phyloP scores from a whole-genome alignment of 1,140 invertebrate species.

The Potamilus streckersoni region DNA sequence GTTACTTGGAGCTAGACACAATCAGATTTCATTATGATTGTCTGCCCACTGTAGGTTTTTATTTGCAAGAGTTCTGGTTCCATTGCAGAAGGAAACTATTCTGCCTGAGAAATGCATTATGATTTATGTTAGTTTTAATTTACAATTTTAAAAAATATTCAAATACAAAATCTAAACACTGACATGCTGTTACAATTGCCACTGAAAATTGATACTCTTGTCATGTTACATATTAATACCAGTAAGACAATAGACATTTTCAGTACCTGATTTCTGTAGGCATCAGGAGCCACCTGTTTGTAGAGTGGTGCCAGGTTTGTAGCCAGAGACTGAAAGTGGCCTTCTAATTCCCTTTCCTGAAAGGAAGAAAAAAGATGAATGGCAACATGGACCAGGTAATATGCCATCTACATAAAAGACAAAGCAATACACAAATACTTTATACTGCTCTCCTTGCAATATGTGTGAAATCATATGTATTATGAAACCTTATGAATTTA shows the following conservation, averaged over 20 bases:
- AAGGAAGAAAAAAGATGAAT: slow-evolving; percentile 16
- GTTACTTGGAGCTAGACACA: no score
- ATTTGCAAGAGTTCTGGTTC: no score
- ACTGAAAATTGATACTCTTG: no score
- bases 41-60: no score
- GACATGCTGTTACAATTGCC: no score
- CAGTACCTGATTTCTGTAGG: slow-evolving; percentile 88
- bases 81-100: no score
- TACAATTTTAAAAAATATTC: no score
- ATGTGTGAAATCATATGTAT: neutral
- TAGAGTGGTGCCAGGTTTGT: slow-evolving; percentile 88
- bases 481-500: neutral
- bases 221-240: no score
- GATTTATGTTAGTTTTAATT: no score
- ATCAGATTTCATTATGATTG: no score
- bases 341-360: slow-evolving; percentile 88
- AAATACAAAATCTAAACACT: no score
- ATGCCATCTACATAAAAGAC: neutral
- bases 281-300: slow-evolving; percentile 86
- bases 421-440: neutral
- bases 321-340: slow-evolving; percentile 88
- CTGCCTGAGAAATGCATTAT: no score
- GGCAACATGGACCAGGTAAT: neutral
- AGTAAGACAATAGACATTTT: neutral
- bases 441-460: neutral